These are phyloP conservation scores for Mystacides longicornis DNA, from an alignment of 2,888 invertebrate species.

Conservation along the genomic window DNA sequence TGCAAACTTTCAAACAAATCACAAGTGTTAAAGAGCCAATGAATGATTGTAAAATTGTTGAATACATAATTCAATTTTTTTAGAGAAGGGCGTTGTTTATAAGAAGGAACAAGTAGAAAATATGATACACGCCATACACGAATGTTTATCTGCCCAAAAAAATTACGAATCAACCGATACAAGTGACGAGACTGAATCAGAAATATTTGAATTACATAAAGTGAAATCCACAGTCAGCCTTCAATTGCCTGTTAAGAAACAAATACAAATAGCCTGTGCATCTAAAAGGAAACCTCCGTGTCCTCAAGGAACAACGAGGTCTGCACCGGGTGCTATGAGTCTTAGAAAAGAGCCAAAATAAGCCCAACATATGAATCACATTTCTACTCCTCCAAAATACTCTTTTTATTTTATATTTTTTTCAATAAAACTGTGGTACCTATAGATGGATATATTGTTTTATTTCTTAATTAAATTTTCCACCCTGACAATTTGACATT, in stretches of 20 bases:
- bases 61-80: too few relatives aligned
- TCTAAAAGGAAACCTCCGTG: neutral
- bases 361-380: too few relatives aligned
- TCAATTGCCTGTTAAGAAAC: neutral
- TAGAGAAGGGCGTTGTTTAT: neutral
- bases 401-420: too few relatives aligned
- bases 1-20: neutral
- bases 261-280: neutral
- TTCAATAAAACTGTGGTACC: too few relatives aligned
- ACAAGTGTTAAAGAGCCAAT: too few relatives aligned
- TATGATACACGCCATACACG: slow-evolving; percentile 36
- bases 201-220: slow-evolving; percentile 3
- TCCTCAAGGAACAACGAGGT: neutral
- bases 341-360: too few relatives aligned
- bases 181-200: slow-evolving; percentile 28
- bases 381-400: too few relatives aligned
- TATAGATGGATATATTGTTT: too few relatives aligned
- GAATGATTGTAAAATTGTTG: too few relatives aligned
- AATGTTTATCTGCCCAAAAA: slow-evolving; percentile 31
- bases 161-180: slow-evolving; percentile 26
- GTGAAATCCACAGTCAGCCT: neutral
- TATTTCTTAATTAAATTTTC: too few relatives aligned
- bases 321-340: neutral
- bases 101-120: slow-evolving; percentile 28
- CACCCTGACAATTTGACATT: too few relatives aligned